A percentile compares a stretch with the other conserved stretches of the same genome.
phyloP scores from a whole-genome alignment of 2,888 invertebrate species.

The Melangyna quadrimaculata region DNA sequence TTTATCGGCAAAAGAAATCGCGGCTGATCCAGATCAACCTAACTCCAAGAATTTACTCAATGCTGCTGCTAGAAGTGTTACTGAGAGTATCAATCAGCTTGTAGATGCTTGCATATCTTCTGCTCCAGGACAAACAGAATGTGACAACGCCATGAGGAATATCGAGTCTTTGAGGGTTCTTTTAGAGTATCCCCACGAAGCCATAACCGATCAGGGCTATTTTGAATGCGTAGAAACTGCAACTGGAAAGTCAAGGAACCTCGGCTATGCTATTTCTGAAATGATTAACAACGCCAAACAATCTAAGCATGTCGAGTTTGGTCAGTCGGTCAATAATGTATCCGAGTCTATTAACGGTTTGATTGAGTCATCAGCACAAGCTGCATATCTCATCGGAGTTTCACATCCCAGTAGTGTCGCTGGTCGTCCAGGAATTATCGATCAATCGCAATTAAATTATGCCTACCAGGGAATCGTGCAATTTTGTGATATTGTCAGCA shows the following conservation, averaged over 20 bases:
- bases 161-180: conserved; percentile 92
- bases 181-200: conserved; percentile 92
- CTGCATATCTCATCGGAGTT: conserved; percentile 96
- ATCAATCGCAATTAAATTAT: conserved; percentile 92
- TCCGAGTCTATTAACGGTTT: conserved; percentile 94
- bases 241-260: conserved; percentile 91
- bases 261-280: conserved; percentile 95
- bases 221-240: conserved; percentile 96
- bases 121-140: conserved; percentile 97
- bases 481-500: conserved; percentile 90
- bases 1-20: conserved; percentile 92
- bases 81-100: conserved; percentile 94
- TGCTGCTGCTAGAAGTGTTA: conserved; percentile 93
- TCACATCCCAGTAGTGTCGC: conserved; percentile 94
- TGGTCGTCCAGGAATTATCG: conserved; percentile 93
- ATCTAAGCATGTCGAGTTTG: conserved; percentile 92
- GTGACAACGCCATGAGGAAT: conserved; percentile 96
- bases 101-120: conserved; percentile 88
- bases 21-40: conserved; percentile 93
- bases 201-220: conserved; percentile 93
- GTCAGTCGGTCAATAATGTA: conserved; percentile 90
- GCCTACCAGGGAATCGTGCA: conserved; percentile 94
- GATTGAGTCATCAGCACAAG: conserved; percentile 96
- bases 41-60: conserved; percentile 95
- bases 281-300: conserved; percentile 96